Base-by-base conservation (phyloP, 53 echinoderm and acorn worm genomes). In the Stichopus horrens region DNA sequence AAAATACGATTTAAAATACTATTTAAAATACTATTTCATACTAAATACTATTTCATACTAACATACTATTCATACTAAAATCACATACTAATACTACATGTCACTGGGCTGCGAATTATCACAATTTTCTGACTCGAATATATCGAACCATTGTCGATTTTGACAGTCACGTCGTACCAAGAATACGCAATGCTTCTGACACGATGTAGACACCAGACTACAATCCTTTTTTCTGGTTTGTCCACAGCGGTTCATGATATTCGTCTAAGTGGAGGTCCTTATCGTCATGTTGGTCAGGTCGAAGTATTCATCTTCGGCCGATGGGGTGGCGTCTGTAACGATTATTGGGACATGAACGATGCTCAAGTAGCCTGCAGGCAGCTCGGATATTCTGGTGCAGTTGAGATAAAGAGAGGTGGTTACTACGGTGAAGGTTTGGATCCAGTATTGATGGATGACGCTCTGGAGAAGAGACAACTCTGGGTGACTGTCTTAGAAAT, bases 291-390 rank as follows among this genome's bases (percentile, higher is more conserved):
- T 52, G 85, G 85, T 9, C 57, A 65, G 37, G 85, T 85, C 51
- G 66, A 85, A 52, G 85, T 85, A 67, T 67, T 65, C 37, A 22
- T 85, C 37, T 65, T 65, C 14, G 85, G 85, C 4, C 4, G 37
- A 18, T 85, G 85, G 85, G 85, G 85, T 4, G 66, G 66, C 5
- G 68, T 85, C 4, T 85, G 85, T 16, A 85, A 18, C 58, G 85
- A 85, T 16, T 67, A 85, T 16, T 85, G 85, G 85, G 85, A 85
- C 58, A 85, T 85, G 13, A 52, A 85, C 7, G 85, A 85, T 52
- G 85, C 85, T 51, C 21, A 65, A 6, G 85, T 85, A 18, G 85
- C 67, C 23, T 85, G 85, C 18, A 22, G 85, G 23, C 57, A 58
- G 66, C 68, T 85, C 5, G 85, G 85, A 63, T 85, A 83, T 22